Conservation (phyloP, 2,797 vertebrate genomes). For the Sorex maritimensis region DNA sequence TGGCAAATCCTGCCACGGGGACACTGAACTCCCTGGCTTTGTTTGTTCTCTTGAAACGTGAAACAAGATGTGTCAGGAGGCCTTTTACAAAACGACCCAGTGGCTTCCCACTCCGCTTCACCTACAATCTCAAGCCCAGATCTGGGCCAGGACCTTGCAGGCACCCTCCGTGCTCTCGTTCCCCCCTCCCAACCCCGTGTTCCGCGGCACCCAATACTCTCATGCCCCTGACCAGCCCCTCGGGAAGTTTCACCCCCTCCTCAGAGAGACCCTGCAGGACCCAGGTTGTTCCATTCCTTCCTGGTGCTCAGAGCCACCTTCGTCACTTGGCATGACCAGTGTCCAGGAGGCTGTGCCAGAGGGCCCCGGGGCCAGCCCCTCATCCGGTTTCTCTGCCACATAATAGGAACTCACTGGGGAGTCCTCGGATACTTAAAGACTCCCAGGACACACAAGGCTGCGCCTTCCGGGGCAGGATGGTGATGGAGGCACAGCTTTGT, state of each 20-base stretch:
- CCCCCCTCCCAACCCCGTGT: neutral
- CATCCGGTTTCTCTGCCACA: neutral
- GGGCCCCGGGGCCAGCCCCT: neutral
- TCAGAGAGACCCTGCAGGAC: too few relatives aligned
- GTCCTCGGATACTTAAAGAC: too few relatives aligned
- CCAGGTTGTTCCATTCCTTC: neutral
- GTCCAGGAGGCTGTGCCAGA: neutral
- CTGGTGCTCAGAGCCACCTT: neutral
- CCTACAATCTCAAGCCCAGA: neutral
- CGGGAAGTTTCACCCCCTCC: neutral
- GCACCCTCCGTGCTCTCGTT: neutral
- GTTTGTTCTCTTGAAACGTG: neutral
- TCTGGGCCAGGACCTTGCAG: neutral
- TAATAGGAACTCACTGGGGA: neutral
- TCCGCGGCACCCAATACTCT: neutral
- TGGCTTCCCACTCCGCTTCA: neutral
- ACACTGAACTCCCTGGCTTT: neutral
- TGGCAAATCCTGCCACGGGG: neutral
- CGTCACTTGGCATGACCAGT: fast-evolving
- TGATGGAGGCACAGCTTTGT: neutral
- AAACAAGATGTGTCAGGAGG: neutral
- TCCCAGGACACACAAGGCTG: too few relatives aligned
- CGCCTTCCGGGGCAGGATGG: neutral
- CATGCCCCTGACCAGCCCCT: neutral
- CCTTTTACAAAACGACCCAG: neutral